Base-by-base conservation (phyloP, 2,113 vertebrate species). In the Platysternon megacephalum region DNA sequence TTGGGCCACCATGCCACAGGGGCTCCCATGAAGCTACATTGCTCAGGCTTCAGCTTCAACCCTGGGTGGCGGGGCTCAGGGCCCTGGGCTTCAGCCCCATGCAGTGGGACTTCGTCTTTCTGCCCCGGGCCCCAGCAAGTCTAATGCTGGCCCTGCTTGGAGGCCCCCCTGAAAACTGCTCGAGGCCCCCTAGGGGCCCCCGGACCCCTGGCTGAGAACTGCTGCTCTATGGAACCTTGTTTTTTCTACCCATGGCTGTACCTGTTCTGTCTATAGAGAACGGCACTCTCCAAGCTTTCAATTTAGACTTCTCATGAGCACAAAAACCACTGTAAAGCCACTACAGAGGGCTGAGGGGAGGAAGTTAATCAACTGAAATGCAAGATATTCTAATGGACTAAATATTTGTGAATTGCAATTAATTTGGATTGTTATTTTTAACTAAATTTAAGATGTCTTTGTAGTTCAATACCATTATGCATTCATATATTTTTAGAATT, bases 391-490 rank as follows among this genome's bases (percentile, higher is more conserved):
- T 0, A 11, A 0, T 55, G 3, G 35, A 85, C 79, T 13, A 8
- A 84, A 42, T 51, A 13, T 32, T 14, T 16, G 51, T 88, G 26
- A 79, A n/a, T 42, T 82, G 46, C 42, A 82, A 16, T 26, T 6
- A 22, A 72, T n/a, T 39, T n/a, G 19, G 8, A 72, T 42, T 39
- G 21, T 39, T 19, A 93, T 12, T 61, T 79, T 52, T n/a, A 29
- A 79, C n/a, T 28, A 91, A 35, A 72, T n/a, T 87, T 26, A 13
- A 93, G 84, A 46, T 5, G 91, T 93, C 29, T 82, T 12, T 35
- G 22, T 17, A 21, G 58, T 35, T 12, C 49, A 76, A 24, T 11
- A 61, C 55, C 5, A 6, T 28, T 26, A 12, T 56, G 6, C 1
- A 0, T n/a, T 35, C 85, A 7, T 49, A 35, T 82, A 76, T 86